Conservation (phyloP, 2,888 invertebrate species). For the Rhorus exstirpatorius region DNA sequence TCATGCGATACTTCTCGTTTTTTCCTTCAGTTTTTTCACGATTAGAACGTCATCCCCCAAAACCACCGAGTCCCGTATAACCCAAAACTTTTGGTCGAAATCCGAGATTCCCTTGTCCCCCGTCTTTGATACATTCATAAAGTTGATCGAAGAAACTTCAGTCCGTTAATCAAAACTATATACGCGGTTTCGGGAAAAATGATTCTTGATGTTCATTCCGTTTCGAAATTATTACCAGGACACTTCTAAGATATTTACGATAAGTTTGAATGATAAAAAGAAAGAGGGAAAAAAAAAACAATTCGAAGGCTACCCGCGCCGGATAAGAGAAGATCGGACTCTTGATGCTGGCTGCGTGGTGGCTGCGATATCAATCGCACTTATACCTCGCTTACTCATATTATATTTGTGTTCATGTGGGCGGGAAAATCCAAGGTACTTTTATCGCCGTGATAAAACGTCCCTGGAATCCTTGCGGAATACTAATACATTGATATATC, state of each 20-base stretch:
- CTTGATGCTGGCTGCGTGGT: conserved; percentile 1
- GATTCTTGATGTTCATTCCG: too few relatives aligned
- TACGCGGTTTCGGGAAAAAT: too few relatives aligned
- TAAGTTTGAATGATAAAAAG: not conserved
- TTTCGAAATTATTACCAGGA: too few relatives aligned
- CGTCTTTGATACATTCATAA: not conserved
- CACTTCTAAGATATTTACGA: too few relatives aligned
- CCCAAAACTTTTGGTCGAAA: conserved; percentile 26
- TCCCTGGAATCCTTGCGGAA: conserved; percentile 46
- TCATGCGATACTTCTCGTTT: conserved; percentile 5
- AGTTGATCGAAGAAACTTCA: not conserved
- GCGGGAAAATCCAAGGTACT: conserved; percentile 7
- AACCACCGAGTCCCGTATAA: conserved; percentile 16
- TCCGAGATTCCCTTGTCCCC: conserved; percentile 5
- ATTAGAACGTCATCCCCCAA: not conserved
- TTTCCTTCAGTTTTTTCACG: not conserved
- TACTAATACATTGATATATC: conserved; percentile 61
- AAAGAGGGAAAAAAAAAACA: conserved; percentile 2
- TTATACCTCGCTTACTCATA: conserved; percentile 29
- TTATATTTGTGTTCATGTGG: not conserved
- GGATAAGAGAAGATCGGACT: conserved; percentile 7
- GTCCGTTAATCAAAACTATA: not conserved
- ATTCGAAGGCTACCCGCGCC: not conserved
- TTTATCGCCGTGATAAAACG: conserved; percentile 60
- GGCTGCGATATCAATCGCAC: conserved; percentile 52